Conservation (phyloP, 2,888 invertebrate species). For the Thelaira solivaga region DNA sequence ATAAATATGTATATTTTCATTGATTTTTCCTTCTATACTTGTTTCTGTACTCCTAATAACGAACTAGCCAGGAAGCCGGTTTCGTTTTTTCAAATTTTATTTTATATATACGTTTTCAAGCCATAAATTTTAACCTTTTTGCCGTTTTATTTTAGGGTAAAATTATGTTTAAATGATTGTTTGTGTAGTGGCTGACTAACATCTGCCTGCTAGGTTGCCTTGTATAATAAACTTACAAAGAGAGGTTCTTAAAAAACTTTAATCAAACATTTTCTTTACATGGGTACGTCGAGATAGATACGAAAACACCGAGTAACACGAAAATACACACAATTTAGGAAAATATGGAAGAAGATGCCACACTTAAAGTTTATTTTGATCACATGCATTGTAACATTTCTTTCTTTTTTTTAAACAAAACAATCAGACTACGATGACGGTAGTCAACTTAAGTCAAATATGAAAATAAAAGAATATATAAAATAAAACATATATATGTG, state of each 20-base stretch:
- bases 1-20: conserved; percentile 27
- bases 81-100: conserved; percentile 41
- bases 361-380: conserved; percentile 63
- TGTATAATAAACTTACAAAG: background rate
- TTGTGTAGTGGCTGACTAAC: conserved; percentile 22
- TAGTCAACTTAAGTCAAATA: conserved; percentile 46
- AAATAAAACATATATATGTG: background rate
- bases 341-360: conserved; percentile 56
- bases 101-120: conserved; percentile 50
- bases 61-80: conserved; percentile 30
- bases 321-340: conserved; percentile 6
- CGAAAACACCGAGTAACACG: background rate
- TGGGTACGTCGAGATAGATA: background rate
- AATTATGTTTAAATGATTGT: conserved; percentile 25
- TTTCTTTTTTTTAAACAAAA: conserved; percentile 27
- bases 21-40: conserved; percentile 39
- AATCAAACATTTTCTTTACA: background rate
- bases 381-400: conserved; percentile 53
- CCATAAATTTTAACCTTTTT: conserved; percentile 19
- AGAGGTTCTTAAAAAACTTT: conserved; percentile 28
- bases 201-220: conserved; percentile 28
- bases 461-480: conserved; percentile 24
- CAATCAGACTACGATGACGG: conserved; percentile 50
- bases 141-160: conserved; percentile 40
- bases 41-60: conserved; percentile 36